Percentiles rank a stretch among this genome's conserved stretches.
Evolutionary conservation across 2,113 vertebrate genomes (phyloP).

Genomic region (Nicator chloris): DNA sequence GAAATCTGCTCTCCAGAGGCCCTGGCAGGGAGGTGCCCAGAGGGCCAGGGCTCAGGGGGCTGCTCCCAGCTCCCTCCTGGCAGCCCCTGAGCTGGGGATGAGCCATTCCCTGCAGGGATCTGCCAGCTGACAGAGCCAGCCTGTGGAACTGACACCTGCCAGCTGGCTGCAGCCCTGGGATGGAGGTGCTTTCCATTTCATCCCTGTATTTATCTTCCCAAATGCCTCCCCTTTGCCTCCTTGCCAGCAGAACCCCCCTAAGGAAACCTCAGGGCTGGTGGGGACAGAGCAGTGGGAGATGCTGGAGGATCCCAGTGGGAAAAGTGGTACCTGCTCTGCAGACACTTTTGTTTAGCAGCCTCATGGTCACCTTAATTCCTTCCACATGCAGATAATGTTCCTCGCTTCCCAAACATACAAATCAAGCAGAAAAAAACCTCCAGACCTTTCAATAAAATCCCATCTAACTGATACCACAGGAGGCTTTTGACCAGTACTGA

Average conservation of each 20-base stretch:
- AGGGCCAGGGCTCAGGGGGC: background rate
- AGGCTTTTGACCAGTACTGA: background rate
- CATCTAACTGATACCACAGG: background rate
- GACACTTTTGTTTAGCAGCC: background rate
- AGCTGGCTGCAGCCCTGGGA: background rate
- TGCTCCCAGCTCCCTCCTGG: background rate
- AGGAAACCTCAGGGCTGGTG: background rate
- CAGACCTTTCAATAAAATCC: background rate
- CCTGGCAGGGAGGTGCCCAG: background rate
- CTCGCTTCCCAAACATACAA: background rate
- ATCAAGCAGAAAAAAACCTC: background rate
- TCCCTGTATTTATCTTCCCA: background rate
- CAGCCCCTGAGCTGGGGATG: rapidly evolving
- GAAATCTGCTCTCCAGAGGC: background rate
- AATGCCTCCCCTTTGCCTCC: rapidly evolving
- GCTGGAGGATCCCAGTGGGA: background rate
- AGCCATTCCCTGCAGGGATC: background rate
- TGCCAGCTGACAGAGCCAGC: background rate
- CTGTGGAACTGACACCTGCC: background rate
- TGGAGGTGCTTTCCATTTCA: background rate
- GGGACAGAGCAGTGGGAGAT: background rate
- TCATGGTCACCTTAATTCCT: background rate
- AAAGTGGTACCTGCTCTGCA: background rate
- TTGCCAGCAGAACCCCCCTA: background rate
- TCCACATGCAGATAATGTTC: background rate